Evolutionary conservation across 92 coral and sea anemone genomes (phyloP), one percentile per base, ranked within the genome.

Genomic region (Epizoanthus ramosus): DNA sequence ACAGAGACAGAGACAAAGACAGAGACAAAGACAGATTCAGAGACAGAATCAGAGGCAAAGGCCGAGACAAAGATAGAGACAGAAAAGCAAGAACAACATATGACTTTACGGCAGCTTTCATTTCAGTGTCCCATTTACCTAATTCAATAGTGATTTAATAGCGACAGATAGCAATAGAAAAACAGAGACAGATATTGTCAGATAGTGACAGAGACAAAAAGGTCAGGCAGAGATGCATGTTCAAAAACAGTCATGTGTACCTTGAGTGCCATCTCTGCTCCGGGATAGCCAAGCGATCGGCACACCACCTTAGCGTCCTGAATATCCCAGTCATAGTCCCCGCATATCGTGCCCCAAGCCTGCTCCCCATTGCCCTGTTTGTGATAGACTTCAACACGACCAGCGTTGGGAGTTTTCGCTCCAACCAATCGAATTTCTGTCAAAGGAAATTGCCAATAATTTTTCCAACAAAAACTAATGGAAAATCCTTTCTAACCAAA

Each of bases 201-300:
- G 71, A 8, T 31, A 67, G 17, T 22, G 17, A 5, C 16, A 65
- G 39, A 65, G 3, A 65, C 45, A 65, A 65, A 63, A n/a, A 16
- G 24, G 12, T 2, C 8, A 10, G 33, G 24, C 8, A 63, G 33
- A 8, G 13, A 16, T 19, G 4, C 71, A 65, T 65, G 10, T 14
- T 35, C 31, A 5, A 41, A 15, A 47, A 41, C 8, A 16, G 4
- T 5, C 18, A 35, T 17, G 50, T 59, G 9, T 72, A 72, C 77
- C 77, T 50, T 72, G 60, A 72, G 77, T 3, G 77, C 77, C 77
- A 72, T 72, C 41, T 59, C 81, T 58, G 81, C 81, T 8, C 81
- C 81, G 1, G 81, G 81, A 57, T 7, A 75, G 61, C 61, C 52
- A 18, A 75, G 33, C 68, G 81, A 75, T 52, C 56, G 35, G 28